These are phyloP conservation scores for Peribatodes rhomboidaria DNA, from an alignment of 2,888 invertebrate genomes.

Conservation along the genomic window DNA sequence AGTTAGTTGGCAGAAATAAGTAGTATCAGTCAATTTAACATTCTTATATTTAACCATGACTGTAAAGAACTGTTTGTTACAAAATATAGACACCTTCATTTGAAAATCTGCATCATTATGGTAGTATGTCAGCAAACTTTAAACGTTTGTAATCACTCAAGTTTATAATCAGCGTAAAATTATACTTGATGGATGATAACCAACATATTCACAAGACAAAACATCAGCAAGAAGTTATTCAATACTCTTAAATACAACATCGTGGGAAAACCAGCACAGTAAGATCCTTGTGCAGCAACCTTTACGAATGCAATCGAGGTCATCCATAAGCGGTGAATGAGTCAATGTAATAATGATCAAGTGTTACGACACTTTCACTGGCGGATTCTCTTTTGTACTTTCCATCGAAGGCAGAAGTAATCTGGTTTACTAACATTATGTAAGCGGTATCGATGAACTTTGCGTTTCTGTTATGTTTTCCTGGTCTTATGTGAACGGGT, in stretches of 20 bases:
- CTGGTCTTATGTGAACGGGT: conserved; percentile 28
- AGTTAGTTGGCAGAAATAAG: too few species aligned
- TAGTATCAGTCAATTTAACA: too few species aligned
- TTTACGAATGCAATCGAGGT: conserved; percentile 34
- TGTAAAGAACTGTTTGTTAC: too few species aligned
- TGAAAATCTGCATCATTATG: too few species aligned
- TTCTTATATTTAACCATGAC: too few species aligned
- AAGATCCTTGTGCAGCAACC: conserved; percentile 37
- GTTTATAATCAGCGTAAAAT: background rate
- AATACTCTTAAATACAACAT: conserved; percentile 30
- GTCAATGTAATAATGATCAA: conserved; percentile 47
- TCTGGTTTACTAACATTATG: conserved; percentile 53
- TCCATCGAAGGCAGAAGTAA: conserved; percentile 47
- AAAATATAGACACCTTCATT: too few species aligned
- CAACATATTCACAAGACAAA: conserved; percentile 22
- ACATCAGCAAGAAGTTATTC: conserved; percentile 28
- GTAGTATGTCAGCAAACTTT: too few species aligned
- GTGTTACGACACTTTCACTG: conserved; percentile 58
- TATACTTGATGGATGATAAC: conserved; percentile 5
- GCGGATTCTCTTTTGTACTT: conserved; percentile 56
- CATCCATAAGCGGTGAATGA: conserved; percentile 45
- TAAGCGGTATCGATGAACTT: conserved; percentile 41
- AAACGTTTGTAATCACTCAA: background rate
- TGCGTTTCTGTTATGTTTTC: conserved; percentile 33
- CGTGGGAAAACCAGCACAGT: conserved; percentile 44